A percentile compares a stretch with the other conserved stretches of the same genome.
Conservation (phyloP, 1,140 invertebrate genomes). For the Drosophila obscura region DNA sequence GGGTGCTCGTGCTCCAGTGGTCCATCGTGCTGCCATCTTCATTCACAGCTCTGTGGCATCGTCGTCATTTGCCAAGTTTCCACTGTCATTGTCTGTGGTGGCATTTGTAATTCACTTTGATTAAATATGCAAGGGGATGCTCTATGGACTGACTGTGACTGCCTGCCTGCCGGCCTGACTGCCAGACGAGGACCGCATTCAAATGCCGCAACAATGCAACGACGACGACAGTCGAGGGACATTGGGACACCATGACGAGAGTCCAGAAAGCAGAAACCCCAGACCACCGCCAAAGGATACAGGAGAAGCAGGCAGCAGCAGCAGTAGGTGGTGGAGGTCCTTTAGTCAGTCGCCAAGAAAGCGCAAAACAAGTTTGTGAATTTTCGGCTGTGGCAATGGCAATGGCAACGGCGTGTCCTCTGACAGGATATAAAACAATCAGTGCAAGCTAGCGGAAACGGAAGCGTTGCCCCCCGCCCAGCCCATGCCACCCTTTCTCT, state of each 20-base stretch:
- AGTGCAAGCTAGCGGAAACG: slow-evolving; percentile 82
- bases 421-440: slow-evolving; percentile 83
- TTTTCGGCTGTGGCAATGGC: slow-evolving; percentile 33
- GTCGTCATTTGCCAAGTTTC: slow-evolving; percentile 60
- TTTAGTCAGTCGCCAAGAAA: slow-evolving; percentile 72
- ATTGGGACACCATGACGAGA: slow-evolving; percentile 1
- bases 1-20: not conserved
- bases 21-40: no score
- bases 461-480: slow-evolving; percentile 59
- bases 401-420: slow-evolving; percentile 58
- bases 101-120: slow-evolving; percentile 79
- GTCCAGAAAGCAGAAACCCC: no score
- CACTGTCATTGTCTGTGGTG: slow-evolving; percentile 58
- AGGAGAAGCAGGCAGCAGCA: no score
- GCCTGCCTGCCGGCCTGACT: no score
- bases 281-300: no score
- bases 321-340: no score
- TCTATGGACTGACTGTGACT: slow-evolving; percentile 15
- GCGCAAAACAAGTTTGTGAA: slow-evolving; percentile 77
- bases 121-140: slow-evolving; percentile 68
- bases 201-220: slow-evolving; percentile 71
- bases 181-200: slow-evolving; percentile 50
- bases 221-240: slow-evolving; percentile 42
- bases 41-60: slow-evolving; percentile 11
- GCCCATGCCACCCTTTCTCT: not conserved